Conservation (phyloP, 2,113 vertebrate genomes). For the Atrichornis clamosus region DNA sequence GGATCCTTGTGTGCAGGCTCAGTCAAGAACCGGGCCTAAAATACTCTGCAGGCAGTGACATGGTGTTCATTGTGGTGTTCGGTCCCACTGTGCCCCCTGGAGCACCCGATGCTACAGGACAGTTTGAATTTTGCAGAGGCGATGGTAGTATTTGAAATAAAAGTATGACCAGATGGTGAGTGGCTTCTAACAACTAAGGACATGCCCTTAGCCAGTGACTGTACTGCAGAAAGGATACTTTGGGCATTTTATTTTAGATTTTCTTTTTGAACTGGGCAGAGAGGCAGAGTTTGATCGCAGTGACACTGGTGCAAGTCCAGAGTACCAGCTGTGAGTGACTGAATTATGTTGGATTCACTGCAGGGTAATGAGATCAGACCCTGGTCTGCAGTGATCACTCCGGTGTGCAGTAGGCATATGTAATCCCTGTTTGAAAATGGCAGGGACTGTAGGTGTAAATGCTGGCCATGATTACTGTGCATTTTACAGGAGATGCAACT, state of each 20-base stretch:
- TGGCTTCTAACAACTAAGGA: neutral
- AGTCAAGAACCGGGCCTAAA: neutral
- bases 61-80: neutral
- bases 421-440: neutral
- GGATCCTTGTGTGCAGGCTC: neutral
- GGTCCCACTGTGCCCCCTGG: neutral
- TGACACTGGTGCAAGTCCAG: neutral
- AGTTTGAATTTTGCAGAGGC: neutral
- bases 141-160: neutral
- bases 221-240: neutral
- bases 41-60: neutral
- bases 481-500: neutral
- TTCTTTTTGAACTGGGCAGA: neutral
- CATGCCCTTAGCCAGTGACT: neutral
- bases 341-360: constrained; percentile 9
- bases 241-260: neutral
- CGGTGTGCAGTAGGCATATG: neutral
- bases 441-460: neutral
- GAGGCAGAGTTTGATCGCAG: neutral
- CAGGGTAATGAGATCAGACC: constrained; percentile 29
- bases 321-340: neutral
- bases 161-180: neutral
- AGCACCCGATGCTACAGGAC: neutral
- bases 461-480: neutral
- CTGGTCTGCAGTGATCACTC: neutral